Evolutionary conservation across 2,888 invertebrate species (phyloP), one percentile per base, ranked within the genome.

Genomic region (Pemphredon lugubris): DNA sequence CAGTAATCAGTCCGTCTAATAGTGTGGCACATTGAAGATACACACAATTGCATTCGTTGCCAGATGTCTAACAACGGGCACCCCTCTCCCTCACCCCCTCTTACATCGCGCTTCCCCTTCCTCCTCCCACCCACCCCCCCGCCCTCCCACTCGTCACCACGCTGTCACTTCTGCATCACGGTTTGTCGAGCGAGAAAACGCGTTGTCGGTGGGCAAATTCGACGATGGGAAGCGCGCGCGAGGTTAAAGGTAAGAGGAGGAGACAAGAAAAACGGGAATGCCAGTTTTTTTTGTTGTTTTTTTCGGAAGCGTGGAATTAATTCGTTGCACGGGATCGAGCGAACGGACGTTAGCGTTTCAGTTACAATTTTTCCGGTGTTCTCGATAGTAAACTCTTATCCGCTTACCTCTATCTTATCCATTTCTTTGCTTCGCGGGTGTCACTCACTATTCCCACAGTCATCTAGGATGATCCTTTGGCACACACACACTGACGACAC

Each of bases 381-480:
- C n/a, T n/a, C n/a, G n/a, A n/a, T n/a, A n/a, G n/a, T n/a, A n/a
- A n/a, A n/a, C n/a, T n/a, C n/a, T n/a, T n/a, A 23, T 20, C 42
- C 57, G 72, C 86, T 87, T 77, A 89, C 89, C 88, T 89, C 89
- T 83, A 89, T 85, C 85, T 89, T 89, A 86, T 89, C 89, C 89
- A 89, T 89, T 82, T 87, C 86, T 86, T 83, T 73, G 77, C 77
- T 77, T 79, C 84, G 82, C 83, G 79, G 75, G 78, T 87, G 84
- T 87, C 86, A 87, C 86, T 81, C 87, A 84, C 84, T 86, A 81
- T 81, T 81, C 82, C 84, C 84, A 86, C 88, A 84, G 85, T 87
- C 88, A 88, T 88, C 84, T 87, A 88, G 83, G 63, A n/a, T n/a
- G n/a, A 84, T 85, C 73, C 74, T 82, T 85, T 81, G 76, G 63